These are phyloP conservation scores for Echeneis naucrates DNA, from an alignment of 2,797 vertebrate genomes.

Conservation along the genomic window DNA sequence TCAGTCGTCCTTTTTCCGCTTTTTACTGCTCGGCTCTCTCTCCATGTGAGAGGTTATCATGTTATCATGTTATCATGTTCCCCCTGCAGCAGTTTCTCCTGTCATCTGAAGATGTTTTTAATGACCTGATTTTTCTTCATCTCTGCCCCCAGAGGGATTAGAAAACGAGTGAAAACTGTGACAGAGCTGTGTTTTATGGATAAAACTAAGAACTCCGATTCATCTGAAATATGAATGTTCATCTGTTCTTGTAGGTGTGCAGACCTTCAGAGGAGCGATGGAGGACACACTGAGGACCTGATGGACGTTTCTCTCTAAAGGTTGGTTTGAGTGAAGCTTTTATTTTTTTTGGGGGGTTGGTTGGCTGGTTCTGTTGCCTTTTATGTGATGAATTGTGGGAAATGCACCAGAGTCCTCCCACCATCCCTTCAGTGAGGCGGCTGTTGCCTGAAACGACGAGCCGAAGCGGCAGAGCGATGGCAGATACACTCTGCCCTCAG, in stretches of 20 bases:
- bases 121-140: background rate
- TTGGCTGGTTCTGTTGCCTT: background rate
- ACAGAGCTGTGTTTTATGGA: background rate
- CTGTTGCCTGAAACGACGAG: background rate
- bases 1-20: background rate
- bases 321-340: background rate
- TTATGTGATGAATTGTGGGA: background rate
- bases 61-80: background rate
- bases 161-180: background rate
- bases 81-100: too few species aligned
- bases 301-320: too few species aligned
- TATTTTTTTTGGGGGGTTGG: background rate
- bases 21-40: background rate
- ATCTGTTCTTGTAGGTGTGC: background rate
- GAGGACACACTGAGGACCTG: background rate
- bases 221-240: background rate
- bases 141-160: background rate
- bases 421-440: background rate
- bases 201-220: background rate
- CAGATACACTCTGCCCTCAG: conserved; percentile 4
- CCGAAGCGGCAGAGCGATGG: background rate
- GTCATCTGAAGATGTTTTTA: background rate
- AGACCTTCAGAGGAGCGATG: background rate
- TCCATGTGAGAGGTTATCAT: background rate
- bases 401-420: background rate